Base-by-base conservation (phyloP, 1,140 invertebrate genomes). In the Pogonomyrmex barbatus region DNA sequence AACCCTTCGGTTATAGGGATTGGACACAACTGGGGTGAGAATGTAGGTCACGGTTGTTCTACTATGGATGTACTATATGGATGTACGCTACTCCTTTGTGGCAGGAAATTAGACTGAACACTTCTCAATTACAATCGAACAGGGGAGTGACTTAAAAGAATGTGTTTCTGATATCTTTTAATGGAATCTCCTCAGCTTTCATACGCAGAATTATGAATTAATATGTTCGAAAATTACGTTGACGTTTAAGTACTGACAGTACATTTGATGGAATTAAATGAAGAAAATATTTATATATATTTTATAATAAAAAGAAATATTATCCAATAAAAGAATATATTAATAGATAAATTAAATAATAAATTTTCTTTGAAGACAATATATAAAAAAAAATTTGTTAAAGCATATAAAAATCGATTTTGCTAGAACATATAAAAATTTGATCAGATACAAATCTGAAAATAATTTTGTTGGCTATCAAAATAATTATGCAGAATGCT, bases 1-100 rank as follows among this genome's bases (percentile, higher is more conserved):
- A 24, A 47, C 68, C 8, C 47, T 45, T 14, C 39, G 45, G 39
- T 54, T 33, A 63, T 84, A 63, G 45, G 36, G 36, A 6, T 56
- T 60, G 68, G 10, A 71, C 12, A 71, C 12, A 67, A 70, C 70
- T 77, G 67, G 85, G 73, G 71, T 71, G 65, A 58, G 45, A 81
- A 91, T 91, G 90, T 91, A 54, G 91, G 91, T 89, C 88, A 89
- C 71, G 88, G 89, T 82, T 91, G 68, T 42, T 84, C n/a, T n/a
- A n/a, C n/a, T n/a, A n/a, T n/a, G n/a, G n/a, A n/a, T n/a, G n/a
- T n/a, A 30, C 50, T n/a, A 58, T 33, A 45, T 58, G 9, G 60
- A 33, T 65, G 58, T n/a, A 30, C 24, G 70, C 39, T 39, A 50
- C 45, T 9, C 52, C 60, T 79, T 65, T n/a, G 39, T 8, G 17